These are phyloP conservation scores for Chydorus sphaericus DNA, from an alignment of 2,888 invertebrate species.

Conservation along the genomic window DNA sequence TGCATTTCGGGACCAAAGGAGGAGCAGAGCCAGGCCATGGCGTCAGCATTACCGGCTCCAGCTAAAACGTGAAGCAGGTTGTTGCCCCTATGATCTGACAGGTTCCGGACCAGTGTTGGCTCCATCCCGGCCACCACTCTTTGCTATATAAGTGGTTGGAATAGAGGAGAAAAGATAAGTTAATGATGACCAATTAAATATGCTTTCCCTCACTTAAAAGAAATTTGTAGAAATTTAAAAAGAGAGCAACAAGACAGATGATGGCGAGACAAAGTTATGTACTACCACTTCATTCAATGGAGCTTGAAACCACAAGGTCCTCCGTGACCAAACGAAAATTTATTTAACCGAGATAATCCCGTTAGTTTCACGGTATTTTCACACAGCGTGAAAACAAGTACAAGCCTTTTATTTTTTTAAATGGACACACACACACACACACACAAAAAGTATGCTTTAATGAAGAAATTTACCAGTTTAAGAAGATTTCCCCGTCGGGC, in stretches of 20 bases:
- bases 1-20: slow-evolving; percentile 24
- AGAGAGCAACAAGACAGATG: background rate
- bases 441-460: background rate
- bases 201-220: no score
- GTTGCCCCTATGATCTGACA: slow-evolving; percentile 29
- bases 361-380: no score
- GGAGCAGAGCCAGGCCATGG: slow-evolving; percentile 27
- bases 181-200: no score
- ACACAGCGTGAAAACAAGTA: background rate
- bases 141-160: slow-evolving; percentile 24
- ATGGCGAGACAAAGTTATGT: background rate
- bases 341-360: no score
- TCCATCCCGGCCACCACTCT: slow-evolving; percentile 26
- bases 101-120: slow-evolving; percentile 28
- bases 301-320: no score
- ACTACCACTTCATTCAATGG: no score
- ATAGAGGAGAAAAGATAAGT: no score
- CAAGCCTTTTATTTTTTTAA: background rate
- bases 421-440: background rate
- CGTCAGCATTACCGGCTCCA: slow-evolving; percentile 26
- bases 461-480: slow-evolving; percentile 27
- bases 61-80: slow-evolving; percentile 28
- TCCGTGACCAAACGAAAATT: no score
- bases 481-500: slow-evolving; percentile 27
- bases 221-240: background rate